Conservation (phyloP, 2,888 invertebrate species). For the Catotricha subobsoleta region DNA sequence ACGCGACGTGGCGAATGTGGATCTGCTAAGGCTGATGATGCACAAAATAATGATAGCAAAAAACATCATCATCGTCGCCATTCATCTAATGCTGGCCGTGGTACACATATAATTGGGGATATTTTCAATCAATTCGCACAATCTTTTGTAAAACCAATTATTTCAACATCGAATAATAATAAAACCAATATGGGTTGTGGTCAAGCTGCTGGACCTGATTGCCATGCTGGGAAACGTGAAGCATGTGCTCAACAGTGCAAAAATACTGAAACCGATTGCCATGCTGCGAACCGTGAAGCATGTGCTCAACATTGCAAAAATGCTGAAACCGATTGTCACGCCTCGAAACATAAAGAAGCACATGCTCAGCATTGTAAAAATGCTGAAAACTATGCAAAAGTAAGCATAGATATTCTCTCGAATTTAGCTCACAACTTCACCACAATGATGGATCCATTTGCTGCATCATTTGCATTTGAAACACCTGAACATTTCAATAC, state of each 20-base stretch:
- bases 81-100: background rate
- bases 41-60: background rate
- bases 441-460: slow-evolving; percentile 6
- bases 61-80: background rate
- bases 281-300: too few relatives aligned
- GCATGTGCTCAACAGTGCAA: too few relatives aligned
- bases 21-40: background rate
- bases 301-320: too few relatives aligned
- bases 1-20: slow-evolving; percentile 4
- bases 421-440: slow-evolving; percentile 3
- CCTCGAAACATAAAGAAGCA: background rate
- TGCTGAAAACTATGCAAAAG: background rate
- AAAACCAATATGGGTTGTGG: too few relatives aligned
- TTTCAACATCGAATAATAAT: too few relatives aligned
- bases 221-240: too few relatives aligned
- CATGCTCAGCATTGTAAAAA: background rate
- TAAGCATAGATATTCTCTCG: background rate
- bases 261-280: too few relatives aligned
- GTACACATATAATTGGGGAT: background rate
- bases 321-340: background rate
- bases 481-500: background rate
- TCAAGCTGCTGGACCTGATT: too few relatives aligned
- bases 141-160: background rate
- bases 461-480: background rate
- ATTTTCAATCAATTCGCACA: background rate